Conservation (phyloP, 2,797 vertebrate species). For the Nyctalus aviator region DNA sequence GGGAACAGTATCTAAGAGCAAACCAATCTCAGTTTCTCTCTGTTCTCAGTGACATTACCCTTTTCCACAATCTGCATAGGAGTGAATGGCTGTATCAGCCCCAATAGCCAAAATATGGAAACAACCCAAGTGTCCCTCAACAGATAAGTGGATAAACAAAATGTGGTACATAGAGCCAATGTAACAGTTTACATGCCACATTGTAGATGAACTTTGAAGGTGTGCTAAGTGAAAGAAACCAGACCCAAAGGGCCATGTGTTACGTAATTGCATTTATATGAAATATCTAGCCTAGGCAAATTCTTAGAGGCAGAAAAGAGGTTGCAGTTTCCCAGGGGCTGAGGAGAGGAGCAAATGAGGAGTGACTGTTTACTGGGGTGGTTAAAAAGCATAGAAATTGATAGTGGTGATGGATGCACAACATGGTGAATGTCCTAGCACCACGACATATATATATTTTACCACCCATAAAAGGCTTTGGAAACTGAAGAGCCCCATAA, state of each 20-base stretch:
- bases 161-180: neutral
- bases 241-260: neutral
- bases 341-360: neutral
- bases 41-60: neutral
- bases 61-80: neutral
- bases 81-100: neutral
- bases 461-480: neutral
- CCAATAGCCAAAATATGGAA: neutral
- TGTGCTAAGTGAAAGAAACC: neutral
- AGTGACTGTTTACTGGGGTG: neutral
- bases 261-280: neutral
- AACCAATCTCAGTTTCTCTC: neutral
- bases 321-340: neutral
- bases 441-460: neutral
- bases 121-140: neutral
- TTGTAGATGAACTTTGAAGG: neutral
- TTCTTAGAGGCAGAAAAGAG: neutral
- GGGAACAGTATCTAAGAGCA: neutral
- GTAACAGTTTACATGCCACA: neutral
- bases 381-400: neutral
- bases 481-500: neutral
- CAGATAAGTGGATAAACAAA: neutral
- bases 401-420: accelerated
- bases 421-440: neutral
- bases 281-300: neutral